phyloP scores from a whole-genome alignment of 2,113 vertebrate genomes.

The Rhabdomys dilectus region DNA sequence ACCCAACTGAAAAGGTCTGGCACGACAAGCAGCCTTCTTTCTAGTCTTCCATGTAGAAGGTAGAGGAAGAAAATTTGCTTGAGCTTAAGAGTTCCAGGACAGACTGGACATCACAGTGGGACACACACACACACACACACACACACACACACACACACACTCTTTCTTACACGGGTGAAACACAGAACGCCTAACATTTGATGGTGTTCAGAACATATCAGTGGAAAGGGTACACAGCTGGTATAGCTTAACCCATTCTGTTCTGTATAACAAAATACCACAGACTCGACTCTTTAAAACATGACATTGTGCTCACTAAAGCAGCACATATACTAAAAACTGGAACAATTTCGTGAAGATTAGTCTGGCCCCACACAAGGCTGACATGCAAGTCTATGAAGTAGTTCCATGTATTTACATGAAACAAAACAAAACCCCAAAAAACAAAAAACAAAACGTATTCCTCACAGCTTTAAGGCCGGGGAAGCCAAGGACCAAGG shows the following conservation, averaged over 20 bases:
- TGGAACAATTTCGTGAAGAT: background rate
- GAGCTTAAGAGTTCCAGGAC: background rate
- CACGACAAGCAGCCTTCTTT: background rate
- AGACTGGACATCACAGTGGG: background rate
- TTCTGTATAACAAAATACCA: background rate
- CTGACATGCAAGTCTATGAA: background rate
- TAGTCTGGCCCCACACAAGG: background rate
- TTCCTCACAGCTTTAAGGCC: background rate
- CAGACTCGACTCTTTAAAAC: background rate
- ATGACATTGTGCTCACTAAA: background rate
- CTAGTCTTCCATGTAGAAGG: background rate
- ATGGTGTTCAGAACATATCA: too few relatives aligned
- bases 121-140: background rate
- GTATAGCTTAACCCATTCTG: background rate
- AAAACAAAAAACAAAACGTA: background rate
- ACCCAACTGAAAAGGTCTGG: background rate
- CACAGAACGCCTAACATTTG: background rate
- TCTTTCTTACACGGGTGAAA: background rate
- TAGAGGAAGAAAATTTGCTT: background rate
- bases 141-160: background rate
- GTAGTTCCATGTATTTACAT: background rate
- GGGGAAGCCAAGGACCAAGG: background rate
- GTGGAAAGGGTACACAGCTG: background rate
- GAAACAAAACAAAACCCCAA: background rate
- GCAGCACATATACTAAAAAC: background rate